Evolutionary conservation across 2,888 invertebrate species (phyloP), one percentile per base, ranked within the genome.

Genomic region (Miltochrista miniata): DNA sequence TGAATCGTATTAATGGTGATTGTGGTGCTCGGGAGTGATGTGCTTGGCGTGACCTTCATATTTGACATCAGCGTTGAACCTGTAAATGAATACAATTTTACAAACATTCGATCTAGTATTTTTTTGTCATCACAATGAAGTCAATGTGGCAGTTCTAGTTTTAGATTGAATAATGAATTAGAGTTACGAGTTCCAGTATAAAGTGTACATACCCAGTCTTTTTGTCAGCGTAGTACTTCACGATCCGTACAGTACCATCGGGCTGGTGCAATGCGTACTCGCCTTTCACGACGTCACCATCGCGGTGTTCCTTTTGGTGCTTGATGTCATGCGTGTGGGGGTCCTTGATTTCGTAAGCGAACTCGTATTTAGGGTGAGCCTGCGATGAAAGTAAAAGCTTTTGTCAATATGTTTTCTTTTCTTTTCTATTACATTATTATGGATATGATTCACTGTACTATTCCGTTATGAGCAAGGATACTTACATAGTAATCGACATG

Each of bases 201-300:
- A 11, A 13, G 10, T 11, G 29, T 0, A 48, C 60, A 56, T 50
- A 76, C 76, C 76, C 76, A 14, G 61, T 68, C 48, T 77, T 68
- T 36, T 76, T 66, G 59, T 76, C 90, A 24, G 90, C 92, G 60
- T 81, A 77, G 75, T 92, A 92, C 62, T 90, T 83, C 7, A 92
- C 92, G 31, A 83, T 84, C 61, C 91, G 82, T 59, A 90, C 66
- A 61, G 87, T 87, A 57, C 92, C 92, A 52, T 88, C 91, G 15
- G 92, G 83, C 68, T 92, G 90, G 66, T 90, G 88, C 53, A 92
- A 79, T 33, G 85, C 86, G 77, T 93, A 93, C 65, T 90, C 63
- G 14, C 93, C 93, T 64, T 90, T 86, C 51, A 93, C 93, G 14
- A 81, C 84, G 66, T 93, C 88, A 5, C 93, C 93, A 78, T 90